Conservation (phyloP, 53 echinoderm and acorn worm species). For the Paracentrotus lividus region DNA sequence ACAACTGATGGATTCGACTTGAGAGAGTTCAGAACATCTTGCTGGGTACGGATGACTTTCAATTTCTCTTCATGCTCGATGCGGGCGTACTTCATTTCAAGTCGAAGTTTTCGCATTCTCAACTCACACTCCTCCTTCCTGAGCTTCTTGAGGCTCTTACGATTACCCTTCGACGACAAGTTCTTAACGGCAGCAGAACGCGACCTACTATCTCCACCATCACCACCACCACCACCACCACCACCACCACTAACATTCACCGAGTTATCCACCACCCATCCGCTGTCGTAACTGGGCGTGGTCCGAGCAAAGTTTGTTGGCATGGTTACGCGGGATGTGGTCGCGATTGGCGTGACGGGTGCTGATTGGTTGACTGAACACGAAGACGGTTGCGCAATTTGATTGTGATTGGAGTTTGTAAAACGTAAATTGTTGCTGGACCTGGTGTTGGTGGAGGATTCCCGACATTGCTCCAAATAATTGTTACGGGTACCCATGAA, state of each 20-base stretch:
- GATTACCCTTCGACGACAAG: neutral
- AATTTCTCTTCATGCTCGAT: slow-evolving; percentile 52
- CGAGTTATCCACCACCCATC: slow-evolving; percentile 6
- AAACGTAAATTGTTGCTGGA: neutral
- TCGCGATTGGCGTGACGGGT: neutral
- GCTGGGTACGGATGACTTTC: neutral
- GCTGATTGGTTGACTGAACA: neutral
- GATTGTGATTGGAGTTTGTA: neutral
- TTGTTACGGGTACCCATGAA: neutral
- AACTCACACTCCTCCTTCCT: slow-evolving; percentile 20
- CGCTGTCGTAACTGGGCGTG: slow-evolving; percentile 6
- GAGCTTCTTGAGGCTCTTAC: neutral
- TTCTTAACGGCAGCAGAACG: neutral
- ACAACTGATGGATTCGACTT: neutral
- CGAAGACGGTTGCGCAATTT: neutral
- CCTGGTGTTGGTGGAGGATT: neutral
- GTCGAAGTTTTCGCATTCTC: slow-evolving; percentile 32
- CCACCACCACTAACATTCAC: neutral
- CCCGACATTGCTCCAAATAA: neutral
- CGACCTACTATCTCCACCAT: neutral
- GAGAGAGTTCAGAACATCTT: slow-evolving; percentile 30
- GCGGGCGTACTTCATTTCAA: slow-evolving; percentile 53
- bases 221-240: too few relatives aligned
- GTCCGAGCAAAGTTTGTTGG: neutral
- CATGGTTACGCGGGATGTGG: neutral